Conservation (phyloP, 2,797 vertebrate genomes). For the Darevskia mixta region DNA sequence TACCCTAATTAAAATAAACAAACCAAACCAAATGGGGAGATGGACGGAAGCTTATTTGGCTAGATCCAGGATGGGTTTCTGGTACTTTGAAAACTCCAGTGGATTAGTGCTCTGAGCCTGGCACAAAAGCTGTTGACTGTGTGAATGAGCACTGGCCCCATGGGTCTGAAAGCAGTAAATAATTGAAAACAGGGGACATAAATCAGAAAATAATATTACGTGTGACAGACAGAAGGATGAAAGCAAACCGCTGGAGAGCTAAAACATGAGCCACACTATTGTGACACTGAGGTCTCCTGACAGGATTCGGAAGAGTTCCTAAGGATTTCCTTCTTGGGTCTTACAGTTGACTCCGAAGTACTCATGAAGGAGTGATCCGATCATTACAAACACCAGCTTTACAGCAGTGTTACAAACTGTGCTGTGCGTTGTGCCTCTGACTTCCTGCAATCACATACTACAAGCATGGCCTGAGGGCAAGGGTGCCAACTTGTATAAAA, state of each 20-base stretch:
- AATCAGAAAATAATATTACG: conserved; percentile 56
- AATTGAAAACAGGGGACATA: conserved; percentile 61
- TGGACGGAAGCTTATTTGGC: conserved; percentile 40
- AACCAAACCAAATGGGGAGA: conserved; percentile 43
- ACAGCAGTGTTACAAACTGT: no score
- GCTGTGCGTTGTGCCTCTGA: no score
- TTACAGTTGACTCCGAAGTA: background rate
- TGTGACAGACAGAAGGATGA: conserved; percentile 51
- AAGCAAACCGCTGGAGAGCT: conserved; percentile 47
- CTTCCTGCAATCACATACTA: no score
- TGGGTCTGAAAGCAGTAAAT: conserved; percentile 55
- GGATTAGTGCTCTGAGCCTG: conserved; percentile 35
- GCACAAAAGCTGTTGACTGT: conserved; percentile 26
- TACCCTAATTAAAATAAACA: conserved; percentile 64
- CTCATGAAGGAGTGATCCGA: background rate
- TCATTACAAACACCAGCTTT: no score
- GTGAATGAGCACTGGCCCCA: background rate
- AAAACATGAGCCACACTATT: background rate
- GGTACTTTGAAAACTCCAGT: conserved; percentile 5
- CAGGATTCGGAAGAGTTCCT: conserved; percentile 21
- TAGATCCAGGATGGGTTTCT: conserved; percentile 27
- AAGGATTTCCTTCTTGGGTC: background rate
- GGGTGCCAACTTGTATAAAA: no score
- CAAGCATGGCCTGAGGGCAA: no score
- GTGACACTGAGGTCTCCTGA: conserved; percentile 13